Evolutionary conservation across 2,888 invertebrate species (phyloP), one percentile per base, ranked within the genome.

Genomic region (Thera britannica): DNA sequence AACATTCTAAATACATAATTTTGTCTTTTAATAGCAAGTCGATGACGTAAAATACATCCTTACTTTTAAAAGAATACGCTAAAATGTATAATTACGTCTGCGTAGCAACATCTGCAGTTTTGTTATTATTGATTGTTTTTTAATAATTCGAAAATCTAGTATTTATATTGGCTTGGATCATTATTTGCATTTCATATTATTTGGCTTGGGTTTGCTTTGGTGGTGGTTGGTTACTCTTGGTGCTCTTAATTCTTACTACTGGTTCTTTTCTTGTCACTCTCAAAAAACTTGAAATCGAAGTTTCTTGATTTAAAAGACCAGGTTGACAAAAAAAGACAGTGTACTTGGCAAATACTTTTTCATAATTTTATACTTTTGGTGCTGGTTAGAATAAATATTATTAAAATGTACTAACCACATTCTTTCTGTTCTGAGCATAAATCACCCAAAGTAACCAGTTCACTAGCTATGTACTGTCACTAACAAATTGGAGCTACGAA

Each of bases 401-500:
- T 79, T 76, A 79, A 76, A 78, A 69, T 74, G 76, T 77, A 91
- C 90, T 93, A 93, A 93, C 90, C 87, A 85, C 83, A 77, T 78
- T 75, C 75, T 85, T 87, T 90, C 84, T 90, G 85, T 92, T 89
- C 83, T 86, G 92, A 93, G 93, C 81, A 83, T 67, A 72, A 77
- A 78, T 84, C 89, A 89, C 87, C 86, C 73, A 83, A 83, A 89
- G 89, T 90, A 90, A 88, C 89, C 86, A 81, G 85, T 74, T 77
- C 87, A 86, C 84, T 87, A 79, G 79, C 55, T 68, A 70, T 76
- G 71, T 78, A 79, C 78, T 81, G 83, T 83, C 83, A 88, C 87
- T 88, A 87, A 86, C 83, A 78, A 67, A 69, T 34, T 46, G 68
- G 51, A 65, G 57, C 72, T 54, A 70, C 65, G 59, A 54, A 70